Percentiles rank a stretch among this genome's conserved stretches.
phyloP scores from a whole-genome alignment of 2,888 invertebrate genomes.

The Callosobruchus maculatus region DNA sequence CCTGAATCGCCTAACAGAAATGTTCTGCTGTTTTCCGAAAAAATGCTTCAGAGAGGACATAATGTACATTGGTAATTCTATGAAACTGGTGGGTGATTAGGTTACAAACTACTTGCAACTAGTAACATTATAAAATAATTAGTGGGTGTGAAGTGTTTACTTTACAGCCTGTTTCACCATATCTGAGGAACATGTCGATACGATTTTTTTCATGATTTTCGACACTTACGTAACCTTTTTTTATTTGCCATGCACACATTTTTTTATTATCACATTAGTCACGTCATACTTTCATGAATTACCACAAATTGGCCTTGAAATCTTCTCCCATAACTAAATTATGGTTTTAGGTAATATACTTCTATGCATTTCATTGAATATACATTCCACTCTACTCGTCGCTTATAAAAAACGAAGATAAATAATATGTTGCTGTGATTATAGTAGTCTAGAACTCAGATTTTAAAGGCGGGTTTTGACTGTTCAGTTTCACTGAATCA shows the following conservation, averaged over 20 bases:
- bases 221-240: not conserved
- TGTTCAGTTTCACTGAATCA: too few relatives aligned
- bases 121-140: not conserved
- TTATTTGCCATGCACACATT: not conserved
- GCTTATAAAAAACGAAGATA: too few relatives aligned
- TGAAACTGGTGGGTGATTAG: too few relatives aligned
- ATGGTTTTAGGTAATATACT: not conserved
- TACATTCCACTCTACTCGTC: too few relatives aligned
- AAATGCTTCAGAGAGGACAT: too few relatives aligned
- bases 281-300: not conserved
- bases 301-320: not conserved
- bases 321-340: not conserved
- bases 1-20: too few relatives aligned
- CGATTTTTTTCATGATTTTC: not conserved
- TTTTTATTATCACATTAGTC: not conserved
- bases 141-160: not conserved
- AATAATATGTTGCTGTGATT: too few relatives aligned
- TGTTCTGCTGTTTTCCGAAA: too few relatives aligned
- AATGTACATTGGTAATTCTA: too few relatives aligned
- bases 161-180: not conserved
- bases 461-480: too few relatives aligned
- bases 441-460: too few relatives aligned
- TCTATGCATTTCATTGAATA: not conserved
- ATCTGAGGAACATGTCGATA: not conserved
- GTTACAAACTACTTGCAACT: too few relatives aligned